Base-by-base conservation (phyloP, 2,797 vertebrate genomes). In the Semotilus atromaculatus region DNA sequence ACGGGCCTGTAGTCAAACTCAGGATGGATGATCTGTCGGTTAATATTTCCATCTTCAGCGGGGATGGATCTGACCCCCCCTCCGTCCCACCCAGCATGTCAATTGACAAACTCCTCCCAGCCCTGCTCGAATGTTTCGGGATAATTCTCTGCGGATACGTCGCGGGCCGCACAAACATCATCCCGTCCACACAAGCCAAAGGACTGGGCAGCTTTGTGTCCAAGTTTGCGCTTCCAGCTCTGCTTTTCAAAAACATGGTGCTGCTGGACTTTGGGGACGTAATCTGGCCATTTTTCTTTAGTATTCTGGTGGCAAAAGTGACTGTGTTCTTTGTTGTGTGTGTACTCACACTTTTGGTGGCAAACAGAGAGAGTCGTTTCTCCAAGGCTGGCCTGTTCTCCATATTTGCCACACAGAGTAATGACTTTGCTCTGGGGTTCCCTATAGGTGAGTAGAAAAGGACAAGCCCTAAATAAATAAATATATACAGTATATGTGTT, bases 191-290 rank as follows among this genome's bases (percentile, higher is more conserved):
- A n/a, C 98, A 99, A 93, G 96, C 97, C 78, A 98, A 97, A 94
- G 98, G 98, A 85, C 86, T 99, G 86, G 98, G 98, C 82, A 98
- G 96, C 88, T 99, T 99, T 89, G 98, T 99, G 85, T 99, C 98
- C n/a, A 97, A 96, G 87, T 99, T 99, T 93, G 98, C 98, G 62
- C 96, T 99, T 71, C 98, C 98, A 0, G 98, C 98, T 26, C 93
- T 99, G 55, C 92, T 99, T 62, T 99, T 98, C 89, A 99, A 99
- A 94, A 99, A 99, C 90, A 99, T 99, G 98, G 98, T 99, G 31
- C 91, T 97, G 88, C 92, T 99, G 92, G 96, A 99, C 92, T 99
- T 99, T 86, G 96, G 93, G 4, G 89, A 98, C 77, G 97, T 99
- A 84, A 96, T 98, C 89, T 99, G 98, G 98, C 94, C 97, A 2